A percentile compares a stretch with the other conserved stretches of the same genome.
Evolutionary conservation across 2,113 vertebrate genomes (phyloP).

Genomic region (Abramis brama): DNA sequence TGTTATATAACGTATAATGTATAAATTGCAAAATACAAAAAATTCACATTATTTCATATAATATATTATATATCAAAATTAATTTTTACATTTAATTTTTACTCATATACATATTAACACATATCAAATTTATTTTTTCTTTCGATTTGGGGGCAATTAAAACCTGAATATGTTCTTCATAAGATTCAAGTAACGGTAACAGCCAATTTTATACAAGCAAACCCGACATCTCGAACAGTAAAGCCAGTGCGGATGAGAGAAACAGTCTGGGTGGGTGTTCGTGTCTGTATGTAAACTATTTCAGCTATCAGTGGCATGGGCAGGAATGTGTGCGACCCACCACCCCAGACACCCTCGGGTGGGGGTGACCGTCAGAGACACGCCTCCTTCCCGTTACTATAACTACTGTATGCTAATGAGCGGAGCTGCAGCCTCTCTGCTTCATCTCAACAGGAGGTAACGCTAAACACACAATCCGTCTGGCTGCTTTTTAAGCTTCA

Average conservation of each 20-base stretch:
- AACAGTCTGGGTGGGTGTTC: not conserved
- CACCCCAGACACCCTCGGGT: slow-evolving; percentile 26
- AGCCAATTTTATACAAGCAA: not conserved
- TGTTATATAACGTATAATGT: too few species aligned
- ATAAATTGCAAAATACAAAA: not conserved
- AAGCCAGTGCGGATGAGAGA: not conserved
- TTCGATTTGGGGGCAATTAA: not conserved
- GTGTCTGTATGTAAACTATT: slow-evolving; percentile 27
- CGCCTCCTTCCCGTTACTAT: slow-evolving; percentile 45
- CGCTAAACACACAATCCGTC: slow-evolving; percentile 40
- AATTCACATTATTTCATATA: too few species aligned
- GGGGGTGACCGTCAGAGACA: slow-evolving; percentile 25
- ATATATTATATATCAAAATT: too few species aligned
- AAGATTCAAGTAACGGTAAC: not conserved
- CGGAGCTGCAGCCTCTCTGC: slow-evolving; percentile 12
- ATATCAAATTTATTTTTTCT: not conserved
- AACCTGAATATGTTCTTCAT: not conserved
- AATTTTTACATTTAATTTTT: too few species aligned
- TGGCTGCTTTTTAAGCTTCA: slow-evolving; percentile 34
- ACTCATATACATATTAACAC: not conserved
- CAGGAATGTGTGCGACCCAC: slow-evolving; percentile 34
- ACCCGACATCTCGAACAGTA: not conserved
- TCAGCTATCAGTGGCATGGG: slow-evolving; percentile 41
- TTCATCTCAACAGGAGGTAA: slow-evolving; percentile 45
- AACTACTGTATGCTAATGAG: slow-evolving; percentile 59